A percentile compares a stretch with the other conserved stretches of the same genome.
phyloP scores from a whole-genome alignment of 2,797 vertebrate species.

The Pangasius krempfi region DNA sequence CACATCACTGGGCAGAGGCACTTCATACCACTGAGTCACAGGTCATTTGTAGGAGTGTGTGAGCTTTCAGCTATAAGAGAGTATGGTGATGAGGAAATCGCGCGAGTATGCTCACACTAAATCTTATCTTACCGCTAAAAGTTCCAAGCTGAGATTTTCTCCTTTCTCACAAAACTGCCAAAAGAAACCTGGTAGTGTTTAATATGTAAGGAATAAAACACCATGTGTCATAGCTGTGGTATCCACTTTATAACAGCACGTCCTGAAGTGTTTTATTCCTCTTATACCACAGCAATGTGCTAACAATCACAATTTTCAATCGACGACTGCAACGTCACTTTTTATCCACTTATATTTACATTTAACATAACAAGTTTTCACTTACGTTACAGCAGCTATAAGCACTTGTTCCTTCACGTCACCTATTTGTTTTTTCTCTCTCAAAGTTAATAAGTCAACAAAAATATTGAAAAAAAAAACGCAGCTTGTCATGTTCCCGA shows the following conservation, averaged over 20 bases:
- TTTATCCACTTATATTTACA: neutral
- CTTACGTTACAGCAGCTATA: neutral
- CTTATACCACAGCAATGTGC: too few species aligned
- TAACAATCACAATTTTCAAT: too few species aligned
- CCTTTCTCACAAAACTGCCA: neutral
- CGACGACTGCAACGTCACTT: neutral
- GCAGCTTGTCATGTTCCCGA: too few species aligned
- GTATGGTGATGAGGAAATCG: neutral
- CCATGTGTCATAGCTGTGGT: neutral
- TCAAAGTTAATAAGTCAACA: too few species aligned
- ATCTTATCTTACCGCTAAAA: neutral
- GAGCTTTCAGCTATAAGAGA: neutral
- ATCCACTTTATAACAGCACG: neutral
- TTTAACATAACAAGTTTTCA: neutral
- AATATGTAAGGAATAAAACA: neutral
- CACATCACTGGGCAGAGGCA: constrained; percentile 8
- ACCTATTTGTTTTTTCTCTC: too few species aligned
- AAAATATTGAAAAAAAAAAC: too few species aligned
- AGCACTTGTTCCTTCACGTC: too few species aligned
- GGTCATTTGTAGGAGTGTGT: neutral
- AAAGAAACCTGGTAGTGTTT: neutral
- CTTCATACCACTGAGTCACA: constrained; percentile 1
- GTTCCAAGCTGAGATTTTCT: neutral
- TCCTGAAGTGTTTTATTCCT: neutral
- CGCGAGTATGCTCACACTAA: neutral